Base-by-base conservation (phyloP, 2,113 vertebrate species). In the Brachypteracias leptosomus region DNA sequence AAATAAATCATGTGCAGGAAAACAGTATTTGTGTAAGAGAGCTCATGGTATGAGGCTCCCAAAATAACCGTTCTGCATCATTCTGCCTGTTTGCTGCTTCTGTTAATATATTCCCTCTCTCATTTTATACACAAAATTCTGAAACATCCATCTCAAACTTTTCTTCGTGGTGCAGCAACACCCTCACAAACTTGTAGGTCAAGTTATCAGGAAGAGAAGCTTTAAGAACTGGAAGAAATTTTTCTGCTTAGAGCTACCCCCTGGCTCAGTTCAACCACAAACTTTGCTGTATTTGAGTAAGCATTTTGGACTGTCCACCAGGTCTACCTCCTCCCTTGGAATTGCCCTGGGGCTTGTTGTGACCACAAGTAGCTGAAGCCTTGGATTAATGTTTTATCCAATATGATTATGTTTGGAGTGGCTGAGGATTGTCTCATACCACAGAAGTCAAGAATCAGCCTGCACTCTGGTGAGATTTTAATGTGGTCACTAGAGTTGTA, bases 301-400 rank as follows among this genome's bases (percentile, higher is more conserved):
- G 40, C 9, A 3, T 94, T 89, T 87, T 40, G 57, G 19, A 51
- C 61, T 6, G 25, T 14, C n/a, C 70, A 65, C 31, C 61, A 84
- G 73, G 57, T 94, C 88, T 95, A 3, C 84, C 61, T 80, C 25
- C 44, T 85, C 61, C 1, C 0, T 57, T 61, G 54, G 52, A 57
- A 7, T 59, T 89, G 65, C 52, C 40, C 9, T 86, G 82, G 35
- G 61, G 31, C 83, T 92, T 90, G 26, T 68, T 90, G 65, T 92
- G 92, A 90, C 73, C 76, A 71, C 85, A 74, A 86, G 83, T 78
- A 77, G 52, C 77, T 72, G 42, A 84, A 61, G 77, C 68, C 70
- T 84, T 81, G 52, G 68, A 61, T 81, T 90, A 85, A 52, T n/a
- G 11, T 75, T 93, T 95, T 93, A 74, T 93, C 83, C 65, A 49